Evolutionary conservation across 2,113 vertebrate species (phyloP), one percentile per base, ranked within the genome.

Genomic region (Solea solea): DNA sequence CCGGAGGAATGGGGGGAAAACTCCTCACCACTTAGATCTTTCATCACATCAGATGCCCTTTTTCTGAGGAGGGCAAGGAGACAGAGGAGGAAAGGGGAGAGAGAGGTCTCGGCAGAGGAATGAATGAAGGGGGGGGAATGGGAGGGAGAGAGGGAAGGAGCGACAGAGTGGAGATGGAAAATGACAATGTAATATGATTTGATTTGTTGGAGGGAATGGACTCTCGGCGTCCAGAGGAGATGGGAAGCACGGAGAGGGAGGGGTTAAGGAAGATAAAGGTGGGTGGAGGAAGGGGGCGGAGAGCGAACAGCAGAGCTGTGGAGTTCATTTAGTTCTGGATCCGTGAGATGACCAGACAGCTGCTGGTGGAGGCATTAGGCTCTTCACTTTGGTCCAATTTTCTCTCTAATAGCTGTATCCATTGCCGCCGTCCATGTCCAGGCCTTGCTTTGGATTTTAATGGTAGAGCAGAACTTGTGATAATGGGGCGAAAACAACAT

Each of bases 141-240:
- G 61, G 42, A 68, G 45, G 45, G 62, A 48, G 45, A 41, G 62
- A 48, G 45, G 12, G 45, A 48, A 10, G 76, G 77, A 74, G 80
- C 53, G 81, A 82, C 79, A 63, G 83, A 78, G 74, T 76, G 50
- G 78, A 83, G 82, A 84, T 84, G 83, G 82, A 87, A 91, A 89
- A 87, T 86, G 86, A 91, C 86, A 90, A 87, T 89, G 80, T 83
- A 88, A 89, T 90, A 74, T 88, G 84, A 90, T 90, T 90, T 87
- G 88, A 88, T 91, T 86, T 88, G 87, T 78, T 66, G 85, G 76
- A 67, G 49, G 67, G 72, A 86, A 83, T 82, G 78, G 85, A 84
- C 80, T 83, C 82, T 84, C 76, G 54, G 71, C 71, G 64, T 63
- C 74, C 67, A 72, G 72, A 68, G 62, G 79, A 72, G 76, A 54